A percentile compares a stretch with the other conserved stretches of the same genome.
These are phyloP conservation scores for Nasonovia ribisnigri DNA, from an alignment of 2,888 invertebrate genomes.

Conservation along the genomic window DNA sequence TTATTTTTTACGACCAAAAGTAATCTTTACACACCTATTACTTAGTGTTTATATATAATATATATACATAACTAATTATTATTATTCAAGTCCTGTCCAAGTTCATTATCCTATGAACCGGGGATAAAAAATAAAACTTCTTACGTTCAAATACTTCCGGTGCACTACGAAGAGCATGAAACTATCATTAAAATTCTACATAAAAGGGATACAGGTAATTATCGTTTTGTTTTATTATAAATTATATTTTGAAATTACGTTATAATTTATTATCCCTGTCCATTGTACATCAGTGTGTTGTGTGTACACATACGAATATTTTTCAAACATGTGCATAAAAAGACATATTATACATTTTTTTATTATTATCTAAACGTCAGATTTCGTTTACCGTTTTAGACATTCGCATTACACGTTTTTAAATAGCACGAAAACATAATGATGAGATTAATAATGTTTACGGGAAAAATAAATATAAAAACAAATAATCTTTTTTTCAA, in stretches of 20 bases:
- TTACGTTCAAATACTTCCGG: background rate
- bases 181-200: background rate
- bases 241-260: background rate
- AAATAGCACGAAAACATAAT: background rate
- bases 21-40: background rate
- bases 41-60: background rate
- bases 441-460: background rate
- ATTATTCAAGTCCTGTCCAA: background rate
- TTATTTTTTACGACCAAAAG: constrained; percentile 33
- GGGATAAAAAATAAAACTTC: background rate
- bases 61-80: background rate
- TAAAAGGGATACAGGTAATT: background rate
- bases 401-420: background rate
- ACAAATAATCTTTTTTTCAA: background rate
- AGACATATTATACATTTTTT: background rate
- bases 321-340: background rate
- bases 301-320: background rate
- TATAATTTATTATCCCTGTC: background rate
- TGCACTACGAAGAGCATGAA: background rate
- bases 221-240: background rate
- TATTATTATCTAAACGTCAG: background rate
- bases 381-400: background rate
- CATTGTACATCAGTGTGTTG: background rate
- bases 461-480: background rate
- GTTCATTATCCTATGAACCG: constrained; percentile 5